Percentiles rank a stretch among this genome's conserved stretches.
Evolutionary conservation across 64 coral and sea anemone genomes (phyloP).

Genomic region (Montipora sp.): DNA sequence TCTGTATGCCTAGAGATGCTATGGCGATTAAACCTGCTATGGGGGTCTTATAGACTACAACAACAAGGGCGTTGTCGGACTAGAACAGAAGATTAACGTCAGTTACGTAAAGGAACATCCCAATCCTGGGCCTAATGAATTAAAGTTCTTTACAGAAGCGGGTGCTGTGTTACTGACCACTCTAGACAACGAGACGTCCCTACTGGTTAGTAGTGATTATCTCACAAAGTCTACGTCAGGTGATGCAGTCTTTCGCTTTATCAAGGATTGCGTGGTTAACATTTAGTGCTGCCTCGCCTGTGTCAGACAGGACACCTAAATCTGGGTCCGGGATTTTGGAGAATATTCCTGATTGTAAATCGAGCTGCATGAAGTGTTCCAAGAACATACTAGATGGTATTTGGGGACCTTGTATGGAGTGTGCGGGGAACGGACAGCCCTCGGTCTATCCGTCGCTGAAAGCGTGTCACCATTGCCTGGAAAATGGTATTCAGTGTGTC

Average conservation of each 20-base stretch:
- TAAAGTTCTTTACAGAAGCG: not conserved
- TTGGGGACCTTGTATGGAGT: not conserved
- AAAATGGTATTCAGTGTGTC: not conserved
- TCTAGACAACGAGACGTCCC: not conserved
- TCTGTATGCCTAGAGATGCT: not conserved
- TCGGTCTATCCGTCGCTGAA: conserved; percentile 1
- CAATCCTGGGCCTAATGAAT: not conserved
- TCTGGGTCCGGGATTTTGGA: not conserved
- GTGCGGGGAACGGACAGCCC: not conserved
- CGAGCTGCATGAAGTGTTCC: not conserved
- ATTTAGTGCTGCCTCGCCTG: not conserved
- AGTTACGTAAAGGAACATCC: not conserved
- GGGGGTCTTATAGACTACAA: not conserved
- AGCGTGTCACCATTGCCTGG: not conserved
- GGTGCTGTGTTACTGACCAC: not conserved
- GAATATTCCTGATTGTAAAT: not conserved
- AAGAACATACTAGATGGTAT: not conserved
- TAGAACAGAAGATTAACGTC: not conserved
- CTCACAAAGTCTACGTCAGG: conserved; percentile 3
- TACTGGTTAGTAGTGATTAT: not conserved
- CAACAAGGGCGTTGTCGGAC: not conserved
- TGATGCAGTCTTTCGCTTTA: not conserved
- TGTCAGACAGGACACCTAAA: not conserved
- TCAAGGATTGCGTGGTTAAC: not conserved
- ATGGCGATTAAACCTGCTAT: not conserved